Conservation (phyloP, 2,113 vertebrate species). For the Larimichthys polyactis region DNA sequence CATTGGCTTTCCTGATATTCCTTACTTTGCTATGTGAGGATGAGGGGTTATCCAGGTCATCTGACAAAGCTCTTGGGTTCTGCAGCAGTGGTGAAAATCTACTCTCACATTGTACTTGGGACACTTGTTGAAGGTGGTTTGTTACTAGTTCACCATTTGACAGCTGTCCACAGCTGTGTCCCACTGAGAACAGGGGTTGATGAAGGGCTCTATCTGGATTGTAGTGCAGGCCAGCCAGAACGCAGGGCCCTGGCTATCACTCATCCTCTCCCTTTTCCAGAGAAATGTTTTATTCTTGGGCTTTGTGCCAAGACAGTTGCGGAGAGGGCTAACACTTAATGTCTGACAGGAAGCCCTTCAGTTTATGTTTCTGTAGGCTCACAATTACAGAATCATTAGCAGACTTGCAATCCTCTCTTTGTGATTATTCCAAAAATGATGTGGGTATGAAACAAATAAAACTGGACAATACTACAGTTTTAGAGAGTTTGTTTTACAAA, state of each 20-base stretch:
- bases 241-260: too few species aligned
- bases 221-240: too few species aligned
- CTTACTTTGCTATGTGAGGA: neutral
- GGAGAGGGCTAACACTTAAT: neutral
- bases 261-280: neutral
- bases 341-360: too few species aligned
- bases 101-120: neutral
- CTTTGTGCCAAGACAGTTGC: neutral
- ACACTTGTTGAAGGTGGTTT: neutral
- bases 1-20: neutral
- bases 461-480: neutral
- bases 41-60: slow-evolving; percentile 17
- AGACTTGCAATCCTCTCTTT: neutral
- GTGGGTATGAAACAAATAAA: neutral
- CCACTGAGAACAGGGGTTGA: neutral
- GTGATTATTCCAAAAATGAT: neutral
- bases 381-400: neutral
- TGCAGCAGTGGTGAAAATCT: neutral
- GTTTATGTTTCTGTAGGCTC: neutral
- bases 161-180: neutral
- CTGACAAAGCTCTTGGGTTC: neutral
- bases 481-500: neutral
- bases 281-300: neutral
- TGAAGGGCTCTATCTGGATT: neutral
- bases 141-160: too few species aligned